These are phyloP conservation scores for Idaea biselata DNA, from an alignment of 2,888 invertebrate genomes.

Conservation along the genomic window DNA sequence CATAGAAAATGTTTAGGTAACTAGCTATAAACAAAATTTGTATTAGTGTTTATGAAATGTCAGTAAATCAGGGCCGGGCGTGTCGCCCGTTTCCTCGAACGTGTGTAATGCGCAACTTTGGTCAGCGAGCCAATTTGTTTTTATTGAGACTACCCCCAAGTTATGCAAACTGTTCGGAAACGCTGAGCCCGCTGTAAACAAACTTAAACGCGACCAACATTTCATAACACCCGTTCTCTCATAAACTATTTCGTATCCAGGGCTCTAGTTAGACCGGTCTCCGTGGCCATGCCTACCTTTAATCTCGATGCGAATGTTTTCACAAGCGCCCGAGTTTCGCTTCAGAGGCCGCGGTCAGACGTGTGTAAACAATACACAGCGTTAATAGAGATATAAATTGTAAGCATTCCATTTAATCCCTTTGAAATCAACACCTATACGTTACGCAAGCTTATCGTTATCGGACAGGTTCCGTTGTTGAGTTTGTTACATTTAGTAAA, in stretches of 20 bases:
- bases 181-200: conserved; percentile 76
- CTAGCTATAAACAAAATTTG: conserved; percentile 15
- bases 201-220: conserved; percentile 60
- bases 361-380: conserved; percentile 73
- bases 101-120: conserved; percentile 73
- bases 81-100: conserved; percentile 76
- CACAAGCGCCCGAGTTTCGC: conserved; percentile 67
- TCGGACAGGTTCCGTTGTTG: conserved; percentile 36
- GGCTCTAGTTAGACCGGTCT: conserved; percentile 46
- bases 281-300: conserved; percentile 65
- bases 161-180: conserved; percentile 78
- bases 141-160: conserved; percentile 79
- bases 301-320: conserved; percentile 74
- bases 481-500: conserved; percentile 36
- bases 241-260: conserved; percentile 21
- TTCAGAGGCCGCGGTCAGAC: conserved; percentile 63
- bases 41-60: conserved; percentile 40
- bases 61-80: conserved; percentile 68
- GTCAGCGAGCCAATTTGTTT: conserved; percentile 78
- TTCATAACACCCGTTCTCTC: conserved; percentile 30
- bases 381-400: conserved; percentile 80
- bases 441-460: conserved; percentile 59
- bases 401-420: conserved; percentile 71
- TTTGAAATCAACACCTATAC: conserved; percentile 65
- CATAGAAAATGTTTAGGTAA: background rate